Conservation (phyloP, 2,113 vertebrate species). For the Sinosuthora webbiana region DNA sequence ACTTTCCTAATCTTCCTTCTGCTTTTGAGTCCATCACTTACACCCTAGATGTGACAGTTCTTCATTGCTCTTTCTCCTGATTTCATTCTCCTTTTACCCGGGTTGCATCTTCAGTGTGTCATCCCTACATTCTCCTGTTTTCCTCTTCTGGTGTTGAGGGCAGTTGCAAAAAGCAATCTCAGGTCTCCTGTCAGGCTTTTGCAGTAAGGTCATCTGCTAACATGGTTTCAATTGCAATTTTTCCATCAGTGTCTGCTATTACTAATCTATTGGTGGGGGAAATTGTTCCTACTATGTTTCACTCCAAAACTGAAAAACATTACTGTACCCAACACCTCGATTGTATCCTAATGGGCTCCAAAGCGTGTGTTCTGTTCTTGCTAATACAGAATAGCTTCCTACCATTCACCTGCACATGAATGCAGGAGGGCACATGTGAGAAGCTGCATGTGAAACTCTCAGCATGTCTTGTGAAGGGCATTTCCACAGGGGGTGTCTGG, state of each 20-base stretch:
- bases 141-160: neutral
- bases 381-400: neutral
- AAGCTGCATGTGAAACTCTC: neutral
- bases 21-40: neutral
- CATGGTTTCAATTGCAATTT: neutral
- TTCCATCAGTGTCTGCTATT: neutral
- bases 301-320: neutral
- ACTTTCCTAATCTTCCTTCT: neutral
- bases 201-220: neutral
- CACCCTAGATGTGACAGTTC: neutral
- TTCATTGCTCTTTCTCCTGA: neutral
- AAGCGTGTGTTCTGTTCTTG: neutral
- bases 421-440: neutral
- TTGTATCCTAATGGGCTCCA: neutral
- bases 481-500: neutral
- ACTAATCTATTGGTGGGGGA: neutral
- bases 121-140: fast-evolving
- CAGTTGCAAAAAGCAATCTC: neutral
- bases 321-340: no score
- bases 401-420: neutral
- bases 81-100: neutral
- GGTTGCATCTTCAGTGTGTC: neutral
- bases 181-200: neutral
- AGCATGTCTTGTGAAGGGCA: neutral
- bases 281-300: neutral